These are phyloP conservation scores for Stenchaetothrips biformis DNA, from an alignment of 2,888 invertebrate genomes.

Conservation along the genomic window DNA sequence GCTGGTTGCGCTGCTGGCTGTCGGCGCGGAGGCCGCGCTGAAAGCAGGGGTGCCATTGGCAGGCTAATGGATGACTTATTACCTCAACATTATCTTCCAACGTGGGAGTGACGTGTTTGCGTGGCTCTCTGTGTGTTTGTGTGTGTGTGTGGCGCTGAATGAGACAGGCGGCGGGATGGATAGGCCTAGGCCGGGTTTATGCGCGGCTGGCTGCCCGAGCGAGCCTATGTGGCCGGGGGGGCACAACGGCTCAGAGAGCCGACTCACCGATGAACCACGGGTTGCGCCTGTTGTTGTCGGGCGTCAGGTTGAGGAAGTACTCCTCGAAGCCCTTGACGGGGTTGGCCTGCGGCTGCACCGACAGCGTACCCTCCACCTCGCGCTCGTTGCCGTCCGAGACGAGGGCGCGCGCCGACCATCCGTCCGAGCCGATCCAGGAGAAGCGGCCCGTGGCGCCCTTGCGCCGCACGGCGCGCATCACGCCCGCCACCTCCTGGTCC, in stretches of 20 bases:
- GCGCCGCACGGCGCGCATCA: slow-evolving; percentile 87
- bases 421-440: slow-evolving; percentile 95
- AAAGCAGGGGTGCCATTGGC: no score
- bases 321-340: slow-evolving; percentile 81
- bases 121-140: not conserved
- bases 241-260: not conserved
- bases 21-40: no score
- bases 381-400: slow-evolving; percentile 84
- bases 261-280: slow-evolving; percentile 92
- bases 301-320: slow-evolving; percentile 77
- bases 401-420: slow-evolving; percentile 85
- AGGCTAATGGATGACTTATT: no score
- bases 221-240: no score
- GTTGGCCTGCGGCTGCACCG: slow-evolving; percentile 90
- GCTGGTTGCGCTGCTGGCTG: no score
- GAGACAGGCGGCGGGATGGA: no score
- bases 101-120: no score
- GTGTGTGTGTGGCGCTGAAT: not conserved
- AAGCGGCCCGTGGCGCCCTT: slow-evolving; percentile 84
- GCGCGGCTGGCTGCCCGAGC: no score
- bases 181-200: no score
- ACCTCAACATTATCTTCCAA: no score
- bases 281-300: slow-evolving; percentile 82
- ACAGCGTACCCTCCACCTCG: slow-evolving; percentile 87
- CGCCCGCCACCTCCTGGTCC: slow-evolving; percentile 93